These are phyloP conservation scores for Andrena camellia DNA, from an alignment of 2,888 invertebrate species.

Conservation along the genomic window DNA sequence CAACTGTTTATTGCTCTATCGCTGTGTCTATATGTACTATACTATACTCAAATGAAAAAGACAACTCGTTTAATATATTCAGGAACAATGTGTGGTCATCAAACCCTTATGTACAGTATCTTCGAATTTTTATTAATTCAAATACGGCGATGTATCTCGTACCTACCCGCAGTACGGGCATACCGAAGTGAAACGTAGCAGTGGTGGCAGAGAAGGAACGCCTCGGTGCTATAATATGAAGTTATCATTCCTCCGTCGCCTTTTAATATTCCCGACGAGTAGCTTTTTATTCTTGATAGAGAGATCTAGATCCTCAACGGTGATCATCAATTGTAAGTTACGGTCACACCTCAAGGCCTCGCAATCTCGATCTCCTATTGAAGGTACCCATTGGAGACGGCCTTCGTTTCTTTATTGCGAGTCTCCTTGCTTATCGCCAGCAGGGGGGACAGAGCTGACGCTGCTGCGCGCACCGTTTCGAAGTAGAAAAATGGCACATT, in stretches of 20 bases:
- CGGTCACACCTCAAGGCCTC: conserved; percentile 57
- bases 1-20: too few species aligned
- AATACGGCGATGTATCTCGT: too few species aligned
- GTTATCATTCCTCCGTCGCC: conserved; percentile 35
- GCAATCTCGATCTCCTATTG: conserved; percentile 53
- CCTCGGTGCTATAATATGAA: conserved; percentile 29
- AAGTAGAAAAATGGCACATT: neutral
- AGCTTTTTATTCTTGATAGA: conserved; percentile 35
- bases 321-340: conserved; percentile 64
- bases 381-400: conserved; percentile 38
- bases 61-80: too few species aligned
- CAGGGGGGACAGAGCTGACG: neutral
- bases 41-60: too few species aligned
- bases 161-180: too few species aligned
- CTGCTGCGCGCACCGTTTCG: neutral
- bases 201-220: neutral
- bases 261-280: conserved; percentile 32
- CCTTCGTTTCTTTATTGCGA: conserved; percentile 32
- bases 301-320: conserved; percentile 59
- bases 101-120: too few species aligned
- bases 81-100: too few species aligned
- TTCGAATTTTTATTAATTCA: too few species aligned
- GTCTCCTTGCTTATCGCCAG: conserved; percentile 15
- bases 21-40: too few species aligned
- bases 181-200: neutral